These are phyloP conservation scores for Epizoanthus rinbou DNA, from an alignment of 92 coral and sea anemone genomes.

Conservation along the genomic window DNA sequence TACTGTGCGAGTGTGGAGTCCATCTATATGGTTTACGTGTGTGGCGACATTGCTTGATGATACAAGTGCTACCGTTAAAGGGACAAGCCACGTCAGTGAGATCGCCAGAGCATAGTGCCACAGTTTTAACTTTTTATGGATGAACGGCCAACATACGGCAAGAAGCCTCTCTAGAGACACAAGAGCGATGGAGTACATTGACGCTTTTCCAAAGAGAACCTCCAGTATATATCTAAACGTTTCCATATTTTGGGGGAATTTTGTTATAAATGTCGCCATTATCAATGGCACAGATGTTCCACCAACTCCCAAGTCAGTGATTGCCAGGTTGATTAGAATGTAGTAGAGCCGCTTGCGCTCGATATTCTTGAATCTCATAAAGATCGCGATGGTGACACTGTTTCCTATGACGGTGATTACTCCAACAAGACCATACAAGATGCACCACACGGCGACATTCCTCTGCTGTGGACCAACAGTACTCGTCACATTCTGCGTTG, in stretches of 20 bases:
- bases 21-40: no score
- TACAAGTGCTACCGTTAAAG: neutral
- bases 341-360: constrained; percentile 8
- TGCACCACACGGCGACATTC: neutral
- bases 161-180: neutral
- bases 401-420: neutral
- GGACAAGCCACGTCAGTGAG: neutral
- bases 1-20: no score
- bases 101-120: constrained; percentile 19
- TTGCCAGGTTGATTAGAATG: constrained; percentile 18
- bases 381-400: constrained; percentile 29
- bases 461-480: no score
- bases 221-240: neutral
- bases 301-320: constrained; percentile 19
- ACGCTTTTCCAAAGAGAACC: constrained; percentile 14
- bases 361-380: constrained; percentile 1
- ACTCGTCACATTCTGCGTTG: no score
- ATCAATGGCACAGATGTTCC: constrained; percentile 10
- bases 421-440: neutral
- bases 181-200: constrained; percentile 24
- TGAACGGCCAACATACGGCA: constrained; percentile 25
- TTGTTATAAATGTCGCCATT: neutral
- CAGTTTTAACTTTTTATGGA: neutral
- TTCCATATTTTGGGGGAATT: no score
- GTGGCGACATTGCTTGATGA: neutral